Evolutionary conservation across 2,113 vertebrate species (phyloP).

Genomic region (Periophthalmus modestus): DNA sequence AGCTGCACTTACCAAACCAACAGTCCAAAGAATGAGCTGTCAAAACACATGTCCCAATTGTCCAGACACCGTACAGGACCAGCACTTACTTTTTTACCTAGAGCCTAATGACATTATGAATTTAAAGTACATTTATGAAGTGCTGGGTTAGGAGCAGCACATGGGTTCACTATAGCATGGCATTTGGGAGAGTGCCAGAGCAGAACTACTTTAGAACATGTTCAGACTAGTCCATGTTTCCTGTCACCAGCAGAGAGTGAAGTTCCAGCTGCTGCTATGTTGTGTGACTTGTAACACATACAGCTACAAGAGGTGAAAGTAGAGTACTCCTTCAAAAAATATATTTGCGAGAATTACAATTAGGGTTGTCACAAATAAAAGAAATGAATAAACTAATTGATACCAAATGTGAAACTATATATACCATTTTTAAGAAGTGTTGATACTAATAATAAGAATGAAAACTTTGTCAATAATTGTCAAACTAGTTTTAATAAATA

Average conservation of each 20-base stretch:
- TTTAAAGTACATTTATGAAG: slow-evolving; percentile 44
- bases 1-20: slow-evolving; percentile 19
- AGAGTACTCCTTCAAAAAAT: neutral
- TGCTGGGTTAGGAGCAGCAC: slow-evolving; percentile 29
- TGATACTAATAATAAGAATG: no score
- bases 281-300: neutral
- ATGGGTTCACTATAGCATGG: slow-evolving; percentile 23
- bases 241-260: slow-evolving; percentile 17
- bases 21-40: slow-evolving; percentile 42
- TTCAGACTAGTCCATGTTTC: slow-evolving; percentile 53
- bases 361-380: neutral
- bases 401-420: no score
- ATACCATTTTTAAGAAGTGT: no score
- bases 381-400: no score
- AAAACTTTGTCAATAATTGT: no score
- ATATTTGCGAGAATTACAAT: neutral
- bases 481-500: no score
- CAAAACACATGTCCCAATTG: slow-evolving; percentile 61
- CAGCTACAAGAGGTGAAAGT: neutral
- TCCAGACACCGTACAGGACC: slow-evolving; percentile 42
- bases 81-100: slow-evolving; percentile 53
- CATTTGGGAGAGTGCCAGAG: slow-evolving; percentile 36
- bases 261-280: slow-evolving; percentile 39
- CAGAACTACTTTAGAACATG: slow-evolving; percentile 51
- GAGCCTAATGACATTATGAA: neutral